These are phyloP conservation scores for Oceanodroma leucorhoa DNA, from an alignment of 2,797 vertebrate genomes.

Conservation along the genomic window DNA sequence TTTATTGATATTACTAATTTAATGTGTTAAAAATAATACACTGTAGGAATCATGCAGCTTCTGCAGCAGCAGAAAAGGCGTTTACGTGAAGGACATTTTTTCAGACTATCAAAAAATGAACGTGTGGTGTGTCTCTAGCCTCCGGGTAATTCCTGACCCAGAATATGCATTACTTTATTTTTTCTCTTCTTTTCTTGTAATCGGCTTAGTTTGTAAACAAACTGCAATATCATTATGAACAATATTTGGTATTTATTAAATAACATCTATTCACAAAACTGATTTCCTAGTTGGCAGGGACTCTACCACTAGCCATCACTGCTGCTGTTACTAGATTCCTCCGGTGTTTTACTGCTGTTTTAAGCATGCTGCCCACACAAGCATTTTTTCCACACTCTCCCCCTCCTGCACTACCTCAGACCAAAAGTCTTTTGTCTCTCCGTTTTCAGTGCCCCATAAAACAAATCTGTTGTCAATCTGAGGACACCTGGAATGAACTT, in stretches of 20 bases:
- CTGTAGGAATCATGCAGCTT: not conserved
- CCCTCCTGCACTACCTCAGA: not conserved
- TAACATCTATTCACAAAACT: not conserved
- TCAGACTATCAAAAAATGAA: not conserved
- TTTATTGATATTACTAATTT: not conserved
- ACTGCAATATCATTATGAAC: not conserved
- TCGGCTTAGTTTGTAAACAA: not conserved
- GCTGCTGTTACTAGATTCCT: not conserved
- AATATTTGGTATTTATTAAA: not conserved
- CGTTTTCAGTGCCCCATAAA: not conserved
- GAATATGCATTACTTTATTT: not conserved
- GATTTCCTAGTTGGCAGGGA: not conserved
- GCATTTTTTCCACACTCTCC: not conserved
- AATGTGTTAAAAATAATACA: not conserved
- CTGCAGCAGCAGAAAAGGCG: not conserved
- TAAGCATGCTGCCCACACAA: not conserved
- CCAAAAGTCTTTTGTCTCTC: not conserved
- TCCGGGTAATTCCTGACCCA: not conserved
- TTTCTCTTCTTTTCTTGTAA: not conserved
- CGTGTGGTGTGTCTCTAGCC: accelerated
- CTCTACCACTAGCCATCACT: not conserved
- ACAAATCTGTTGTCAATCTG: constrained; percentile 51
- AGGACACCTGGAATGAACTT: constrained; percentile 53
- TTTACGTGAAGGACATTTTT: not conserved
- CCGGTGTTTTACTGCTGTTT: not conserved